These are phyloP conservation scores for Machimus rusticus DNA, from an alignment of 2,888 invertebrate genomes.

Conservation along the genomic window DNA sequence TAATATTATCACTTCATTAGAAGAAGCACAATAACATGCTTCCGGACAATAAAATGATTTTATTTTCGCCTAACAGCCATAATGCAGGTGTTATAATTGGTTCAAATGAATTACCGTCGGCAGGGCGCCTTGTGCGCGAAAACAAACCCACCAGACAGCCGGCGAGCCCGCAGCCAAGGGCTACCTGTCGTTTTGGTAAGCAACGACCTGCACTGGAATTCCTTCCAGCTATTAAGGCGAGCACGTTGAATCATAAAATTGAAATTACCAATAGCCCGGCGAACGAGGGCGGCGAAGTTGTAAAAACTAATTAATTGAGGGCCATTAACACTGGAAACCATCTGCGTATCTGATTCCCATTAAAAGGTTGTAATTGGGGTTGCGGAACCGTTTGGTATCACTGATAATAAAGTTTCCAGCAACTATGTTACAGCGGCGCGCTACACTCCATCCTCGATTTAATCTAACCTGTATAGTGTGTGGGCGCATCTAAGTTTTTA, in stretches of 20 bases:
- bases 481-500: not conserved
- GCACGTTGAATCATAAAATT: slow-evolving; percentile 46
- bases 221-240: slow-evolving; percentile 44
- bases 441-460: not conserved
- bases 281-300: slow-evolving; percentile 43
- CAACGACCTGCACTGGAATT: slow-evolving; percentile 15
- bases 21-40: not conserved
- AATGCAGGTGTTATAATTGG: slow-evolving; percentile 26
- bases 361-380: slow-evolving; percentile 46
- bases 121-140: not conserved
- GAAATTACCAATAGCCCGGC: slow-evolving; percentile 44
- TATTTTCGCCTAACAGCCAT: slow-evolving; percentile 1
- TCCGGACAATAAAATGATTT: slow-evolving; percentile 1
- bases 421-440: slow-evolving; percentile 27
- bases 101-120: slow-evolving; percentile 23
- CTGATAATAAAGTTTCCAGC: slow-evolving; percentile 32
- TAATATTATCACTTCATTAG: slow-evolving; percentile 6
- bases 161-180: not conserved
- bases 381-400: slow-evolving; percentile 32
- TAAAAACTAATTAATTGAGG: slow-evolving; percentile 48
- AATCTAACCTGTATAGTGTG: not conserved
- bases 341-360: slow-evolving; percentile 49
- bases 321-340: slow-evolving; percentile 48
- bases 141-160: not conserved
- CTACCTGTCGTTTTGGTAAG: slow-evolving; percentile 19